These are phyloP conservation scores for Ornithoptera alexandrae DNA, from an alignment of 2,888 invertebrate genomes.

Conservation along the genomic window DNA sequence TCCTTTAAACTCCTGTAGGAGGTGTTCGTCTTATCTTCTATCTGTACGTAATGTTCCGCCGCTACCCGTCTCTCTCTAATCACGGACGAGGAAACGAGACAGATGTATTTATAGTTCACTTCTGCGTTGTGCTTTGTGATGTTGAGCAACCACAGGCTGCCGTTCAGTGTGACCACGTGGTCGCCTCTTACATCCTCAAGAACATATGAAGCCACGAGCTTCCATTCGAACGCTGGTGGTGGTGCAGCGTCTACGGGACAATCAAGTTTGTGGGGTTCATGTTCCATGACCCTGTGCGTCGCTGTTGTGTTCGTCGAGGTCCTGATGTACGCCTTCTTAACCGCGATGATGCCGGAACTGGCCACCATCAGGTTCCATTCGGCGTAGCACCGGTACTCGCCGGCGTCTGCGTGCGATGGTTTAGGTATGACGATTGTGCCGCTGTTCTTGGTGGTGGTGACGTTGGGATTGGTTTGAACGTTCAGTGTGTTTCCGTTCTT, in stretches of 20 bases:
- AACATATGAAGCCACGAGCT: conserved; percentile 43
- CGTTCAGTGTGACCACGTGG: conserved; percentile 46
- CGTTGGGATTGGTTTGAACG: conserved; percentile 35
- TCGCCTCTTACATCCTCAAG: conserved; percentile 41
- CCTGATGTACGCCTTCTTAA: conserved; percentile 48
- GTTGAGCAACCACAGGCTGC: conserved; percentile 58
- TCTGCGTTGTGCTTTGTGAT: conserved; percentile 50
- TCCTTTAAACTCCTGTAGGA: conserved; percentile 39
- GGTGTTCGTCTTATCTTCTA: conserved; percentile 35
- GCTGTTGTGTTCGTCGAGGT: conserved; percentile 39
- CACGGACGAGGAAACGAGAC: conserved; percentile 54
- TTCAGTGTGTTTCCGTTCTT: conserved; percentile 51
- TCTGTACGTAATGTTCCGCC: conserved; percentile 53
- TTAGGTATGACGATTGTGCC: conserved; percentile 53
- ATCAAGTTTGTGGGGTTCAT: conserved; percentile 54
- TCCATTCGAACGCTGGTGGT: conserved; percentile 56
- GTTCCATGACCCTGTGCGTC: conserved; percentile 52
- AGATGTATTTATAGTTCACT: conserved; percentile 51
- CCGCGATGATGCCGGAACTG: conserved; percentile 45
- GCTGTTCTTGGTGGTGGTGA: conserved; percentile 41
- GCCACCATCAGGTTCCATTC: conserved; percentile 43
- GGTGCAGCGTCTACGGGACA: conserved; percentile 57
- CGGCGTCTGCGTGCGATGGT: conserved; percentile 51
- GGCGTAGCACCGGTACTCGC: conserved; percentile 57
- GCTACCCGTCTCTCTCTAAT: conserved; percentile 44